These are phyloP conservation scores for Lanius collurio DNA, from an alignment of 2,113 vertebrate genomes.

Conservation along the genomic window DNA sequence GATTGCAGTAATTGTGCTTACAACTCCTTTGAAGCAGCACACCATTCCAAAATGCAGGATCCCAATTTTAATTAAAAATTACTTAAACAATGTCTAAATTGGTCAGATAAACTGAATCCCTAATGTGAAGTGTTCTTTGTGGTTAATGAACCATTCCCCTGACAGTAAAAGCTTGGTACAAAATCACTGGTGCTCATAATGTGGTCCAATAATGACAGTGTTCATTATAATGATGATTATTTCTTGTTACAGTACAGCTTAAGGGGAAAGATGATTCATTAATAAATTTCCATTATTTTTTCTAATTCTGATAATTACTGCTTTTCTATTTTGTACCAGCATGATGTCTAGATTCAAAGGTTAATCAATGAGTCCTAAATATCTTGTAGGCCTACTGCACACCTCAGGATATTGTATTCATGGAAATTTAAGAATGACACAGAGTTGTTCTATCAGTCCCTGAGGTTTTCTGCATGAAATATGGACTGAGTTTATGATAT, in stretches of 20 bases:
- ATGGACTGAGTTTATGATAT: neutral
- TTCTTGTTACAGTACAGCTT: constrained; percentile 14
- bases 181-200: constrained; percentile 47
- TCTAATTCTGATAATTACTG: constrained; percentile 66
- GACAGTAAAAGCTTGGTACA: neutral
- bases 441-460: neutral
- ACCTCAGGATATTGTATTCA: neutral
- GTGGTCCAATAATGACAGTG: neutral
- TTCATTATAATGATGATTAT: constrained; percentile 50
- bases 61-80: constrained; percentile 60
- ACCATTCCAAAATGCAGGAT: constrained; percentile 18
- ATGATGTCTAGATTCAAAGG: constrained; percentile 29
- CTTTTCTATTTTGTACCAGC: constrained; percentile 30
- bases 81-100: constrained; percentile 51
- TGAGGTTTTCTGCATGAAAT: neutral
- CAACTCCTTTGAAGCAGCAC: neutral
- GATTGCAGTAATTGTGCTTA: neutral
- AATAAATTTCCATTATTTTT: constrained; percentile 65
- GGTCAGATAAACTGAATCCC: constrained; percentile 40
- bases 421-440: neutral
- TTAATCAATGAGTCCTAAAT: neutral
- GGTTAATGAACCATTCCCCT: constrained; percentile 45
- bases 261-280: constrained; percentile 45
- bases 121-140: constrained; percentile 35
- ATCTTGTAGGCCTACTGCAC: neutral